These are phyloP conservation scores for Pemphigus obesinymphae DNA, from an alignment of 1,140 invertebrate species.

Conservation along the genomic window DNA sequence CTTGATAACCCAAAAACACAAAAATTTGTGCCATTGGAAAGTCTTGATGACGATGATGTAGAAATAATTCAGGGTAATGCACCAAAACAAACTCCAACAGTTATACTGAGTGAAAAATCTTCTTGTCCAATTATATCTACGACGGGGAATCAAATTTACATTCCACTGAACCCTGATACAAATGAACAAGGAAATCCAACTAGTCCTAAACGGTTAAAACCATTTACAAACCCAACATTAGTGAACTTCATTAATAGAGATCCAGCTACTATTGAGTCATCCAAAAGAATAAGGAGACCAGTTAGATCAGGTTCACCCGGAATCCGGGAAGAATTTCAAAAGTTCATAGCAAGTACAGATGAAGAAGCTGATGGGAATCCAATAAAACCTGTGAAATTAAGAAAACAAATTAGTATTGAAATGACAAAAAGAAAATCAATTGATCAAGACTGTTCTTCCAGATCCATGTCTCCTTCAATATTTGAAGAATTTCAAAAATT, in stretches of 20 bases:
- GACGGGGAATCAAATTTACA: conserved; percentile 43
- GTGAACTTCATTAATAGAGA: conserved; percentile 43
- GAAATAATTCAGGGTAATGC: conserved; percentile 35
- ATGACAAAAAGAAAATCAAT: conserved; percentile 28
- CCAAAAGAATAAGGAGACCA: conserved; percentile 26
- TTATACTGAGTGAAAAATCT: not conserved
- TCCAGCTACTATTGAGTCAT: conserved; percentile 28
- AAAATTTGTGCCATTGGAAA: conserved; percentile 44
- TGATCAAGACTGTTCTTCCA: conserved; percentile 34
- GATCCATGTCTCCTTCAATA: conserved; percentile 35
- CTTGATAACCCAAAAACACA: conserved; percentile 43
- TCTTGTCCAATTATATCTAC: not conserved
- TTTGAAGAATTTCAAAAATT: conserved; percentile 43
- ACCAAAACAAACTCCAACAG: conserved; percentile 1
- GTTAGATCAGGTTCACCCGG: conserved; percentile 6
- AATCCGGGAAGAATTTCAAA: conserved; percentile 42
- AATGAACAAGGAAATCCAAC: conserved; percentile 25
- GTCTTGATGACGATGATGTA: conserved; percentile 40
- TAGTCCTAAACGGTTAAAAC: conserved; percentile 43
- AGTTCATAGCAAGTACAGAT: conserved; percentile 43
- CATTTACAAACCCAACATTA: conserved; percentile 44
- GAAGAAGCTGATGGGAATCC: conserved; percentile 24
- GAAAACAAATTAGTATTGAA: conserved; percentile 34
- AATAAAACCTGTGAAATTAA: conserved; percentile 11
- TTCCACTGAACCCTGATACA: conserved; percentile 42